Evolutionary conservation across 2,113 vertebrate genomes (phyloP).

Genomic region (Nicator chloris): DNA sequence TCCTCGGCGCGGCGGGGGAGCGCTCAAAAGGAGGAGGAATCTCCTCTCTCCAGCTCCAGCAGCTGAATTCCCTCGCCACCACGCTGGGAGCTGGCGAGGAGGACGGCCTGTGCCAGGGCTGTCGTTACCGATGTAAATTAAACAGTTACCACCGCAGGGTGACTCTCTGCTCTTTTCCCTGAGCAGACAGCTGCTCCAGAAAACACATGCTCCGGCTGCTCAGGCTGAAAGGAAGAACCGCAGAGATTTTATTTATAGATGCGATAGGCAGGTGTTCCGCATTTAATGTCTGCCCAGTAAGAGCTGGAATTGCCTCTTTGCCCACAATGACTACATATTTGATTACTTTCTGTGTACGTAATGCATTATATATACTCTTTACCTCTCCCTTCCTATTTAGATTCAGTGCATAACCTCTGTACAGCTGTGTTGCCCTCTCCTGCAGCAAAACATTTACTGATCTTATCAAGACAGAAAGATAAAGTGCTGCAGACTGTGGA

Average conservation of each 20-base stretch:
- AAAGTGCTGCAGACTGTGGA: neutral
- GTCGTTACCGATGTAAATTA: conserved; percentile 55
- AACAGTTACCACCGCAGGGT: conserved; percentile 51
- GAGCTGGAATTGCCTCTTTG: conserved; percentile 18
- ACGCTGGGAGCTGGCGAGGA: conserved; percentile 6
- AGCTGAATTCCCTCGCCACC: conserved; percentile 28
- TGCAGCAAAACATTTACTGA: neutral
- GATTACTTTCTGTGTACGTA: conserved; percentile 27
- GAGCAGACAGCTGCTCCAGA: conserved; percentile 59
- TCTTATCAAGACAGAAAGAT: conserved; percentile 1
- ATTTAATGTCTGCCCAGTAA: conserved; percentile 6
- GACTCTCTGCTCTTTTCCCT: conserved; percentile 59
- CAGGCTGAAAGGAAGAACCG: neutral
- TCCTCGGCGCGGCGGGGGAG: neutral
- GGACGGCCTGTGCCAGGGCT: neutral
- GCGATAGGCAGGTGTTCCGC: conserved; percentile 13
- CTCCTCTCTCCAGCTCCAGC: conserved; percentile 11
- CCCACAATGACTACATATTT: conserved; percentile 1
- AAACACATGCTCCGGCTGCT: conserved; percentile 41
- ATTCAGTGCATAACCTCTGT: neutral
- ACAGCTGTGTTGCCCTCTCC: conserved; percentile 1
- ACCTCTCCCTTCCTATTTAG: neutral
- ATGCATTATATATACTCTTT: neutral
- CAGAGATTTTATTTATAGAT: conserved; percentile 55
- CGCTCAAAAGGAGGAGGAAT: neutral